A percentile compares a stretch with the other conserved stretches of the same genome.
These are phyloP conservation scores for Temnothorax unifasciatus DNA, from an alignment of 2,888 invertebrate species.

Conservation along the genomic window DNA sequence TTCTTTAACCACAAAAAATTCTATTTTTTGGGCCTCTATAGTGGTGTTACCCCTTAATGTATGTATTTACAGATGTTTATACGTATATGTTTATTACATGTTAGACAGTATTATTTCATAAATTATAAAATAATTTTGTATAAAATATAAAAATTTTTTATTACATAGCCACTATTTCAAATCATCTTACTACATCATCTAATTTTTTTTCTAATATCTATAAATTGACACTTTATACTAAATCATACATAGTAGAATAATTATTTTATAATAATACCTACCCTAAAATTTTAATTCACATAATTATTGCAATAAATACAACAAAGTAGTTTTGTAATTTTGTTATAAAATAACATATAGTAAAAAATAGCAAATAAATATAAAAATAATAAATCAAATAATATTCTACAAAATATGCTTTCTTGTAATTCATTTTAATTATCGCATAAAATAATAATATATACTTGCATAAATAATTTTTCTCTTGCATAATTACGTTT, in stretches of 20 bases:
- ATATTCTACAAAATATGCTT: neutral
- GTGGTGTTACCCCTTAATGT: too few relatives aligned
- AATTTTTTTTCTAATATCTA: neutral
- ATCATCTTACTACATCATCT: neutral
- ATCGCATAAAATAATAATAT: neutral
- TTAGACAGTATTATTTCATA: neutral
- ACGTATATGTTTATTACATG: neutral
- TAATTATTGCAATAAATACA: neutral
- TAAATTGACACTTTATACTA: neutral
- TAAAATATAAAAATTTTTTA: neutral
- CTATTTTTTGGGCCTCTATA: too few relatives aligned
- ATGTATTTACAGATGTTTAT: neutral
- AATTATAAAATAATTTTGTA: neutral
- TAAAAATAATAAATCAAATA: neutral
- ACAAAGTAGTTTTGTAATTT: neutral
- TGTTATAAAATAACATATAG: neutral
- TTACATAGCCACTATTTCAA: neutral
- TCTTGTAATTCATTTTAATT: neutral
- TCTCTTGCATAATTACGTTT: neutral
- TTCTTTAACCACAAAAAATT: too few relatives aligned
- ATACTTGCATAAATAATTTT: constrained; percentile 4
- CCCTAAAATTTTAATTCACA: neutral
- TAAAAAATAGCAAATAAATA: neutral
- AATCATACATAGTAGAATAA: neutral
- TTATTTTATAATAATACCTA: neutral